Percentiles rank a stretch among this genome's conserved stretches.
These are phyloP conservation scores for Anarrhichthys ocellatus DNA, from an alignment of 2,113 vertebrate species.

Conservation along the genomic window DNA sequence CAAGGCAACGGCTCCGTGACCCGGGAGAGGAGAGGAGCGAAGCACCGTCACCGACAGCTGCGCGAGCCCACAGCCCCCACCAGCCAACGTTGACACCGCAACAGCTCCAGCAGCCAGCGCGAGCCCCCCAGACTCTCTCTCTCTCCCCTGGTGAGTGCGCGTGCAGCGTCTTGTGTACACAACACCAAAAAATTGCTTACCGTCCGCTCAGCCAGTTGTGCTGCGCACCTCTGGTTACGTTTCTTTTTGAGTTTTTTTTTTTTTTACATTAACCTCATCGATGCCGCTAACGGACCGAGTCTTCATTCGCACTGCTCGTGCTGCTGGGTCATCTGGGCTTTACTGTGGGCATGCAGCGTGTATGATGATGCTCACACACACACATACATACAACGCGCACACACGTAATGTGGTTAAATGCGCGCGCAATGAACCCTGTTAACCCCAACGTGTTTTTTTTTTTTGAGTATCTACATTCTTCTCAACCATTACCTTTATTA, in stretches of 20 bases:
- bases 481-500: conserved; percentile 49
- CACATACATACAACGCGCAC: conserved; percentile 6
- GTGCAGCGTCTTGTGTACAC: conserved; percentile 69
- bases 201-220: conserved; percentile 74
- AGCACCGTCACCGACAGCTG: conserved; percentile 49
- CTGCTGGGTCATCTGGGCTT: conserved; percentile 73
- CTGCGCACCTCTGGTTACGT: conserved; percentile 76
- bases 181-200: conserved; percentile 66
- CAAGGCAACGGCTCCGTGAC: conserved; percentile 83
- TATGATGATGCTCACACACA: conserved; percentile 45
- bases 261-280: conserved; percentile 73
- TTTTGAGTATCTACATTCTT: conserved; percentile 13
- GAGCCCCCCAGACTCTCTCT: conserved; percentile 64
- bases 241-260: conserved; percentile 63
- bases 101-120: conserved; percentile 67
- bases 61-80: conserved; percentile 29
- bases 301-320: conserved; percentile 54
- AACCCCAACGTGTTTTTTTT: conserved; percentile 61
- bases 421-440: conserved; percentile 48
- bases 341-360: conserved; percentile 61
- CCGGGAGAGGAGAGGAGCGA: conserved; percentile 70
- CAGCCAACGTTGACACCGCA: conserved; percentile 69
- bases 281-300: conserved; percentile 63
- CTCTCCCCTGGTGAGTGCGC: conserved; percentile 80
- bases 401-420: conserved; percentile 32